Base-by-base conservation (phyloP, 2,888 invertebrate species). In the Drosophila macrothrix region DNA sequence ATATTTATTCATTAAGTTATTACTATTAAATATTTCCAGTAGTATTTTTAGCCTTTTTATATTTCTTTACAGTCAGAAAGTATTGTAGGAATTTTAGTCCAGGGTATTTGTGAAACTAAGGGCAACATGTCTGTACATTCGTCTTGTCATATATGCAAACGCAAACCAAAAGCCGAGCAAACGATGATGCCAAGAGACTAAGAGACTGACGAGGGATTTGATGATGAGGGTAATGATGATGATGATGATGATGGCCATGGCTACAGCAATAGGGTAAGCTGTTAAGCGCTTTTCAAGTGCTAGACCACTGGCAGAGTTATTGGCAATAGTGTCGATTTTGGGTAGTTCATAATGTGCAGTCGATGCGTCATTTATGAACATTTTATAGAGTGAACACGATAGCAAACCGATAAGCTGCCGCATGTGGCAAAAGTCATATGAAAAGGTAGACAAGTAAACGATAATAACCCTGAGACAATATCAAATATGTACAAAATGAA, bases 271-370 rank as follows among this genome's bases (percentile, higher is more conserved):
- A 22, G 76, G 58, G 43, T 37, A 76, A 63, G 56, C 41, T 49
- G 49, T 59, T 73, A 80, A 80, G 80, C 80, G 83, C 53, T 76
- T 64, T 50, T 39, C 76, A 62, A 83, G 73, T 63, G 76, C 64
- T 52, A 54, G 58, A 66, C 79, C 66, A 74, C 52, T 62, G 69
- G 58, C 33, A 54, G 50, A 61, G 61, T 61, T 67, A 78, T 77
- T 66, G 79, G 68, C 49, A 28, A 29, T 25, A 19, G 43, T 22
- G 37, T 67, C 49, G 69, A 33, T 22, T 39, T 41, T 35, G 33
- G 46, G 9, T 39, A 72, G 64, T 78, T 75, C 55, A 67, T 78
- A 78, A 68, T 75, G 46, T 56, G 49, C 52, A 60, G 53, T 58
- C 52, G 43, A 35, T 62, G 74, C 60, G 53, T 49, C 78, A 66